Percentiles rank a stretch among this genome's conserved stretches.
Conservation (phyloP, 2,113 vertebrate genomes). For the Hemibagrus wyckioides region DNA sequence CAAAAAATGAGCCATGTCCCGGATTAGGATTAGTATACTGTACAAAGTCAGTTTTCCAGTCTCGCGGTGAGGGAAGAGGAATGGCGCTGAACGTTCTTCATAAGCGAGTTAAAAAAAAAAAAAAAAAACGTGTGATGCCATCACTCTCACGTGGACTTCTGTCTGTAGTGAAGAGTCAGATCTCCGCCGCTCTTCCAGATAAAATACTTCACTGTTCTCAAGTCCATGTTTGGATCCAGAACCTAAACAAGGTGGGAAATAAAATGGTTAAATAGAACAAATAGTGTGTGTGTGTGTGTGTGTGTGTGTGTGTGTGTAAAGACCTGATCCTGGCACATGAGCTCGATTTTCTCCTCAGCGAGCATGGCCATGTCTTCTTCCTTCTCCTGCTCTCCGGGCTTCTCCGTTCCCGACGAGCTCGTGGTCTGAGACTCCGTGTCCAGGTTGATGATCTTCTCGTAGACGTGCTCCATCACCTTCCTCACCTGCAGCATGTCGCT, state of each 20-base stretch:
- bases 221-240: slow-evolving; percentile 98
- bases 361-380: slow-evolving; percentile 96
- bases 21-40: slow-evolving; percentile 65
- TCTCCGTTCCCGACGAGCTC: slow-evolving; percentile 93
- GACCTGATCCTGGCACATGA: slow-evolving; percentile 98
- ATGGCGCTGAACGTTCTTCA: not conserved
- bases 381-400: slow-evolving; percentile 93
- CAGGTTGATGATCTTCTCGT: slow-evolving; percentile 98
- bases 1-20: slow-evolving; percentile 29
- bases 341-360: slow-evolving; percentile 97
- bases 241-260: slow-evolving; percentile 73
- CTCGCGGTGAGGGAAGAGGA: slow-evolving; percentile 44
- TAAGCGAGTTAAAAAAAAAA: not conserved
- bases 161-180: slow-evolving; percentile 95
- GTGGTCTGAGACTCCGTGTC: slow-evolving; percentile 97
- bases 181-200: slow-evolving; percentile 99
- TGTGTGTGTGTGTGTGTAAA: slow-evolving; percentile 76
- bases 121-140: not conserved
- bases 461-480: slow-evolving; percentile 98
- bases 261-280: not conserved
- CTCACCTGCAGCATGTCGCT: slow-evolving; percentile 99
- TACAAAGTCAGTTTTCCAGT: slow-evolving; percentile 64
- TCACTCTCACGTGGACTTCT: slow-evolving; percentile 82
- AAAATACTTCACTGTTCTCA: slow-evolving; percentile 91
- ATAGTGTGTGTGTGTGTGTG: slow-evolving; percentile 65